Base-by-base conservation (phyloP, 2,888 invertebrate genomes). In the Molorchus minor region DNA sequence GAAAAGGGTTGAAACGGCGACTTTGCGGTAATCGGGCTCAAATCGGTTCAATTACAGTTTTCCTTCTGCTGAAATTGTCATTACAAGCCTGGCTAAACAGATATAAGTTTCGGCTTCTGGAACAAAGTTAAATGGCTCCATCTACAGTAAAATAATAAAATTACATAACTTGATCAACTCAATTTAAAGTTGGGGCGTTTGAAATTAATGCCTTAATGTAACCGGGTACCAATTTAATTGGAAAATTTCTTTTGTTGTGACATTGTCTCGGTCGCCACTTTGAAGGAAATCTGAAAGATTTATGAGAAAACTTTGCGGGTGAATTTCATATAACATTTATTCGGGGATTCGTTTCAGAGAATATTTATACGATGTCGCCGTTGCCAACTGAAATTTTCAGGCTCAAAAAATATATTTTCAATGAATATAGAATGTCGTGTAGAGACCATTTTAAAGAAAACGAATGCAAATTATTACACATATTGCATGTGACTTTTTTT, bases 171-270 rank as follows among this genome's bases (percentile, higher is more conserved):
- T 61, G 62, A 63, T 63, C 60, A 69, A 67, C 65, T 67, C 63
- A 56, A 64, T 67, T 67, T 62, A 67, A 66, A 67, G 59, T 67
- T 65, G 49, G 56, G 52, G 45, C 61, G 53, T 65, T 59, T 58
- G 60, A 65, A 67, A 67, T 64, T 59, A 62, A 56, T 59, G 64
- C 58, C 56, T 40, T 35, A 35, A 54, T 59, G 54, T 54, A 40
- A 53, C 59, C 56, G 55, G 47, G 52, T 51, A 59, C 35, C 55
- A 61, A 56, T 67, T 69, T 65, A 64, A 68, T 69, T 69, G 66
- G 65, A 65, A 64, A 64, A 61, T 60, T 58, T 67, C 63, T 62
- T 61, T 58, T 63, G 61, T 66, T 66, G 57, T 61, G 67, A 62
- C 63, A 67, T 47, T 63, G 65, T 60, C 62, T 65, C 17, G 46